Conservation (phyloP, 2,888 invertebrate species). For the Tenthredo mesomela region DNA sequence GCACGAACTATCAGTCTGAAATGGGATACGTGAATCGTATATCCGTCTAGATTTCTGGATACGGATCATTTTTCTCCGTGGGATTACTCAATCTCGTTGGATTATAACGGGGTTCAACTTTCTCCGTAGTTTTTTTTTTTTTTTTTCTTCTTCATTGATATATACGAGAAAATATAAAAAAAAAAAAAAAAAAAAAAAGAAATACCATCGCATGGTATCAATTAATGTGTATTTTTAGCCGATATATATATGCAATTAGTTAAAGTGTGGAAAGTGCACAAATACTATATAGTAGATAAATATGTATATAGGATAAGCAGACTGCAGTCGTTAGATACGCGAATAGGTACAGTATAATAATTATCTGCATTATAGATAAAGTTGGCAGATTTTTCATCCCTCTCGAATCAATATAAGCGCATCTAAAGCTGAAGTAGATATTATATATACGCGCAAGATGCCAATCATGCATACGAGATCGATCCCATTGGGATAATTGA, state of each 20-base stretch:
- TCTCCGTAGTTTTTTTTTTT: background rate
- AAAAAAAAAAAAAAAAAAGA: background rate
- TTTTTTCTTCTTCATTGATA: background rate
- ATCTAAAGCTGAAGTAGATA: background rate
- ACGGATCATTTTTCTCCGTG: background rate
- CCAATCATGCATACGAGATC: conserved; percentile 29
- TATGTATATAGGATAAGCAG: background rate
- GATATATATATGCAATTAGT: background rate
- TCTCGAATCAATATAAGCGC: background rate
- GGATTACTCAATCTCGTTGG: background rate
- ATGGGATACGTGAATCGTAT: background rate
- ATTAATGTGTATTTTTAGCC: background rate
- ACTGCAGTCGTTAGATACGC: background rate
- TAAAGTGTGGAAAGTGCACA: background rate
- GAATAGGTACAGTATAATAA: no score
- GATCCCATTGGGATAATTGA: background rate
- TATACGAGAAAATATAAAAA: background rate
- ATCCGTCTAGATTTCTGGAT: no score
- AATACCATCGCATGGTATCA: background rate
- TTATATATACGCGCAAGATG: background rate
- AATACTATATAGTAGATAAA: background rate
- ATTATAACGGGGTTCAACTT: background rate
- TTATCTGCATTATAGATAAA: background rate
- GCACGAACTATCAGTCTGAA: background rate
- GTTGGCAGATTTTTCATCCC: background rate